phyloP scores from a whole-genome alignment of 2,113 vertebrate genomes.

The Psittacula cyanocephala region DNA sequence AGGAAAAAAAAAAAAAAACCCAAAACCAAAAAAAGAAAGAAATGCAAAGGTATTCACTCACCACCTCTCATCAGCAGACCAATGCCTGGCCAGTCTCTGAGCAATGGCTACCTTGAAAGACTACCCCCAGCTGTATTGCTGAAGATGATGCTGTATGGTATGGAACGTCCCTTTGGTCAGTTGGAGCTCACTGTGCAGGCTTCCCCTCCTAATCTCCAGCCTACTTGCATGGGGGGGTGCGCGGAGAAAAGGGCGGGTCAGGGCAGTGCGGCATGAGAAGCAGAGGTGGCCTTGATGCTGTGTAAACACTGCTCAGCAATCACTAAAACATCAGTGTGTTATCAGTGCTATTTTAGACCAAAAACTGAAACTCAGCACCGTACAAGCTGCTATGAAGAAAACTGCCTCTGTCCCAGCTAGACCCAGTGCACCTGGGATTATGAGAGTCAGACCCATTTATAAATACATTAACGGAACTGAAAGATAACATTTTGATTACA shows the following conservation, averaged over 20 bases:
- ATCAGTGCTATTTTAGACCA: not conserved
- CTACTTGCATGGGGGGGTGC: not conserved
- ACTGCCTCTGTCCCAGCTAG: not conserved
- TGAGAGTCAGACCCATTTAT: not conserved
- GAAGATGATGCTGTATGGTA: not conserved
- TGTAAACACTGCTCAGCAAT: not conserved
- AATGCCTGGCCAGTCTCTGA: not conserved
- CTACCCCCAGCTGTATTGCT: not conserved
- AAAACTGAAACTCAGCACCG: not conserved
- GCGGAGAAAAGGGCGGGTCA: not conserved
- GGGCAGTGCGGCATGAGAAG: not conserved
- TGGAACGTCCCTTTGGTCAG: not conserved
- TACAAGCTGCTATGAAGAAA: not conserved
- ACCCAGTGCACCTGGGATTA: not conserved
- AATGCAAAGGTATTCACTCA: not conserved
- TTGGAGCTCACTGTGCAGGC: not conserved
- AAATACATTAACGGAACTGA: not conserved
- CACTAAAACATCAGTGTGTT: not conserved
- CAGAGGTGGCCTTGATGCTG: not conserved
- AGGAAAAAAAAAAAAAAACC: not conserved
- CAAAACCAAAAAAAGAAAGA: not conserved
- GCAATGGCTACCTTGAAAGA: not conserved
- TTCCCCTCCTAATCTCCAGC: not conserved
- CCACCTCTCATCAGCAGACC: not conserved
- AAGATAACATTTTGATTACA: constrained; percentile 27